Conservation (phyloP, 2,797 vertebrate species). For the Sarcoramphus papa region DNA sequence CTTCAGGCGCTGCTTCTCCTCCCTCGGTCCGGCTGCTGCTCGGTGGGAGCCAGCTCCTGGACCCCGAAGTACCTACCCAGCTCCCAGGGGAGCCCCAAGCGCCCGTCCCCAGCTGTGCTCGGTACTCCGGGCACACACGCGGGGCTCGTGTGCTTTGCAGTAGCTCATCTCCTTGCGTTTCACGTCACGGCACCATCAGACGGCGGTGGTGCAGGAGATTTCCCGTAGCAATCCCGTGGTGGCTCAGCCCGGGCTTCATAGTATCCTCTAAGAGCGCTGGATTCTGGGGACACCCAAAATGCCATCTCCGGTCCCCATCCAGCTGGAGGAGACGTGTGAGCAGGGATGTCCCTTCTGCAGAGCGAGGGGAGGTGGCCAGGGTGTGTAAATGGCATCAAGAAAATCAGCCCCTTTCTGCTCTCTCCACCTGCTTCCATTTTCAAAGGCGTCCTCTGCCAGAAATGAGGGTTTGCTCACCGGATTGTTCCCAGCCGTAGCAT, state of each 20-base stretch:
- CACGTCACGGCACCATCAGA: accelerated
- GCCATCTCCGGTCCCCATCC: background rate
- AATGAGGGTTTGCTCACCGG: background rate
- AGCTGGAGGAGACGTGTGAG: background rate
- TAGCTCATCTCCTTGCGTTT: background rate
- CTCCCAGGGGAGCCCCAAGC: background rate
- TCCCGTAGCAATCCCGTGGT: background rate
- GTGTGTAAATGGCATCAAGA: background rate
- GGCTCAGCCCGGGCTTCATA: background rate
- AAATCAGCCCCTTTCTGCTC: background rate
- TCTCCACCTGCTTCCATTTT: background rate
- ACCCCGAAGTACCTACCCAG: accelerated
- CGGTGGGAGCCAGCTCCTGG: background rate
- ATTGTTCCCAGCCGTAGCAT: no score
- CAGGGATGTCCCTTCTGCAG: background rate
- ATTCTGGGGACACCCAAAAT: background rate
- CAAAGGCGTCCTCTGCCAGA: background rate
- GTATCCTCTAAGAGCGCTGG: background rate
- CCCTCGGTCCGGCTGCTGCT: background rate
- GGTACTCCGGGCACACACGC: accelerated
- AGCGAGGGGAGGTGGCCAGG: background rate
- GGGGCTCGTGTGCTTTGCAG: accelerated
- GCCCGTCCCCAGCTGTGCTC: accelerated
- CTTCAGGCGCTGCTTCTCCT: background rate
- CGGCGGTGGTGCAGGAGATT: background rate